Evolutionary conservation across 2,888 invertebrate genomes (phyloP), one percentile per base, ranked within the genome.

Genomic region (Maniola hyperantus): DNA sequence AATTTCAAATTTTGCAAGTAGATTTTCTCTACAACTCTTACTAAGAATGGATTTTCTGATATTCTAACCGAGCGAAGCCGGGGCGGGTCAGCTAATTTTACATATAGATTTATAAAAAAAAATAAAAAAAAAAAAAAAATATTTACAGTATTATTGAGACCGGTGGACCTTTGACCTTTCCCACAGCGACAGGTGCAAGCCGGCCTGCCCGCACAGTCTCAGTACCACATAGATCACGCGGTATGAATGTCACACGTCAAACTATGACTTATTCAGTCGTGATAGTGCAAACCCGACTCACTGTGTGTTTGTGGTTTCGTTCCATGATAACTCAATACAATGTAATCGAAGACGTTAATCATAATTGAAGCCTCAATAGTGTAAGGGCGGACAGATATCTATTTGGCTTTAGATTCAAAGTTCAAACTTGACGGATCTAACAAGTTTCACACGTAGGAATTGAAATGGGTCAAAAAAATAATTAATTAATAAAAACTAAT

Each of bases 101-200:
- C n/a, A n/a, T n/a, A n/a, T n/a, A n/a, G n/a, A n/a, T n/a, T n/a
- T n/a, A n/a, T n/a, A n/a, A n/a, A n/a, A n/a, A n/a, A n/a, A n/a
- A n/a, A n/a, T n/a, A n/a, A n/a, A n/a, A n/a, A n/a, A n/a, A n/a
- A n/a, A n/a, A n/a, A n/a, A n/a, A n/a, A n/a, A n/a, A 26, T 26
- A 26, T 26, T 26, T 26, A 26, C 26, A 26, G 4, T 11, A 8
- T 20, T 5, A 26, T 51, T 20, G 5, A 15, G 36, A 42, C 18
- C 42, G n/a, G 51, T 13, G 6, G 54, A 11, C n/a, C 36, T 26
- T 10, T 20, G 58, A 33, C 63, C 65, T 68, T 65, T 73, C 71
- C 66, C 73, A 73, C 67, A 66, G 64, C 42, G 65, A 70, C 70
- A 68, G 68, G 71, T 72, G 70, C 60, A 50, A 57, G 8, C 55